Percentiles rank a stretch among this genome's conserved stretches.
Evolutionary conservation across 2,888 invertebrate species (phyloP).

Genomic region (Hipparchia sbordonii): DNA sequence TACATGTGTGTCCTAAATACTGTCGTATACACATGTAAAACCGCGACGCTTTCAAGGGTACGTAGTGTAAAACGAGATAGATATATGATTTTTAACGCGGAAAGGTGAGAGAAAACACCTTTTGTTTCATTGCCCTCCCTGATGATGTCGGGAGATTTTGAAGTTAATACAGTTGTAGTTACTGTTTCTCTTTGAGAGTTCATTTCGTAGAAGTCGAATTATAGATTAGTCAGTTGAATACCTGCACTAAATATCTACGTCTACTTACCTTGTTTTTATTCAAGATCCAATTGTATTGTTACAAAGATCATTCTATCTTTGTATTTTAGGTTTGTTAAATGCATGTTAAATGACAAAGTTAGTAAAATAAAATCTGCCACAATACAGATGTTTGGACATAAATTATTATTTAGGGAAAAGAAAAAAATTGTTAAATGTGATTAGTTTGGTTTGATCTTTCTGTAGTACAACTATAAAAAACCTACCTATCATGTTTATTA

Average conservation of each 20-base stretch:
- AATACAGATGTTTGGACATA: too few species aligned
- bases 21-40: conserved; percentile 66
- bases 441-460: too few species aligned
- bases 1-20: conserved; percentile 44
- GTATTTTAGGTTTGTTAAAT: not conserved
- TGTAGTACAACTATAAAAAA: too few species aligned
- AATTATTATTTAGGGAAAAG: too few species aligned
- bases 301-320: not conserved
- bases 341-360: too few species aligned
- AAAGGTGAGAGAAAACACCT: conserved; percentile 60
- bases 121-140: conserved; percentile 80
- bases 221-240: conserved; percentile 14
- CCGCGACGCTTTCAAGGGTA: conserved; percentile 72
- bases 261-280: not conserved
- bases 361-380: not conserved
- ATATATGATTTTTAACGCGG: conserved; percentile 57
- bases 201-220: conserved; percentile 35
- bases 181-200: conserved; percentile 55
- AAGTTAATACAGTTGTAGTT: conserved; percentile 73
- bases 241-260: not conserved
- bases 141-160: conserved; percentile 66
- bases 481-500: too few species aligned
- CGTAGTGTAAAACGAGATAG: conserved; percentile 61
- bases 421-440: too few species aligned
- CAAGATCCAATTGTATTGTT: not conserved